phyloP scores from a whole-genome alignment of 2,113 vertebrate species.

The Lamprotornis superbus region DNA sequence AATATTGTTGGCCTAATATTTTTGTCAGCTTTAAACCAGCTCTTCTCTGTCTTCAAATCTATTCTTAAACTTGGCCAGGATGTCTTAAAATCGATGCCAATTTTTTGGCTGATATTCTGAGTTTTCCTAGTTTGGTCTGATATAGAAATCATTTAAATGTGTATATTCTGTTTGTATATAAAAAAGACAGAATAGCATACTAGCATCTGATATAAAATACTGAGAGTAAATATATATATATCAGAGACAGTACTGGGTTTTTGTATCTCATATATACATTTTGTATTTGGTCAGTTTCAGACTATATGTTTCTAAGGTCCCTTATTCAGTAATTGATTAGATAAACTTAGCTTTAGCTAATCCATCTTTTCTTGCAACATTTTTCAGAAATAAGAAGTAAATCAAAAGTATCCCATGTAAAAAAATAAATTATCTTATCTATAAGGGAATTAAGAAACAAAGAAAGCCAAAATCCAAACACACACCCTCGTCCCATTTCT shows the following conservation, averaged over 20 bases:
- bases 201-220: background rate
- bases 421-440: background rate
- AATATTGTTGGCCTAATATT: background rate
- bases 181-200: background rate
- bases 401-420: background rate
- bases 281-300: background rate
- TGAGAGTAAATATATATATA: background rate
- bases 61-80: background rate
- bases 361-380: background rate
- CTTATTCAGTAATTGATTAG: background rate
- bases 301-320: background rate
- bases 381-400: background rate
- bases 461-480: background rate
- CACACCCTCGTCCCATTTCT: accelerated
- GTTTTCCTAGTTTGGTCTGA: background rate
- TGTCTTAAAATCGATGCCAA: background rate
- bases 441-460: background rate
- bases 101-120: background rate
- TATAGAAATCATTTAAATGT: background rate
- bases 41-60: background rate
- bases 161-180: background rate
- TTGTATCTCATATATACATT: background rate
- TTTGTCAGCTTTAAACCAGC: background rate
- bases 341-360: background rate
- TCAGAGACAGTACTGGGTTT: background rate